Conservation (phyloP, 2,113 vertebrate species). For the Sarotherodon lohbergeri region DNA sequence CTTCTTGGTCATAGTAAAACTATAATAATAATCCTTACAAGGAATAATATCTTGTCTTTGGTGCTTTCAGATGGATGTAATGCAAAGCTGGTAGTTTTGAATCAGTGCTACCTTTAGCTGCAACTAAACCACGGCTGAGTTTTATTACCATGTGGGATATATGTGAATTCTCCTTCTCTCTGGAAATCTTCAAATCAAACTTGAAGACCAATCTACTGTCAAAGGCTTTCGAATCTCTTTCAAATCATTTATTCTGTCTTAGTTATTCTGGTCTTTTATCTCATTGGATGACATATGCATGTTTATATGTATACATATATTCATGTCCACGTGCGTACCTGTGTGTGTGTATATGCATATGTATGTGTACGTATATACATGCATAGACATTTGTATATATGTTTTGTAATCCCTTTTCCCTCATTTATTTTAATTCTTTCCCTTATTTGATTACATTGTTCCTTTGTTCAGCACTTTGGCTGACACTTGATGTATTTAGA, state of each 20-base stretch:
- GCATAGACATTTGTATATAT: neutral
- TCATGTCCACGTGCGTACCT: neutral
- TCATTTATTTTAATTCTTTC: neutral
- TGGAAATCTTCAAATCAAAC: neutral
- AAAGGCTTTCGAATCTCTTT: neutral
- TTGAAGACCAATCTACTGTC: neutral
- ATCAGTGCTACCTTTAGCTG: neutral
- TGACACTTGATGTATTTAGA: neutral
- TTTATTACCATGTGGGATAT: neutral
- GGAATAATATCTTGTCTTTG: neutral
- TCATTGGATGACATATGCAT: neutral
- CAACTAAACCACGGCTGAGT: conserved; percentile 10
- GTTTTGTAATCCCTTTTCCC: neutral
- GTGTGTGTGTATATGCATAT: neutral
- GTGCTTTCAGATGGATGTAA: neutral
- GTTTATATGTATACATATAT: neutral
- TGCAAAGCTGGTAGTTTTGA: neutral
- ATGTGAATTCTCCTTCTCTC: neutral
- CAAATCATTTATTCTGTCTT: neutral
- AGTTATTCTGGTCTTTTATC: neutral
- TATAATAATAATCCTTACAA: neutral
- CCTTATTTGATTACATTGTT: neutral
- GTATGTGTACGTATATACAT: neutral
- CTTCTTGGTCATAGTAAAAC: neutral
- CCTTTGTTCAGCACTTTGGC: neutral